phyloP scores from a whole-genome alignment of 1,140 invertebrate genomes.

The Centruroides vittatus region DNA sequence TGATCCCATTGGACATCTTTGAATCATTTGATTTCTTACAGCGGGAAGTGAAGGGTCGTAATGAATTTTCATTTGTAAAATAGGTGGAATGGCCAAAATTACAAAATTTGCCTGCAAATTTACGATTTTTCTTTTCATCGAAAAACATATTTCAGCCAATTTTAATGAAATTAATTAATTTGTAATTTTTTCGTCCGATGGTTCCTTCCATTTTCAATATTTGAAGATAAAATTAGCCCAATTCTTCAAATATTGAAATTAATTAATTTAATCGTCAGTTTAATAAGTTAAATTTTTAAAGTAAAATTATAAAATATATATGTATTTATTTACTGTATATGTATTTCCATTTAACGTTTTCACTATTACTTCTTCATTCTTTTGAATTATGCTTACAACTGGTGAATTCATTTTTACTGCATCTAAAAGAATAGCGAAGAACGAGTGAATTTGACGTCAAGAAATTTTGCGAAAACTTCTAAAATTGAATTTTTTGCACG shows the following conservation, averaged over 20 bases:
- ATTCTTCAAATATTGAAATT: no score
- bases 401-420: background rate
- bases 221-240: background rate
- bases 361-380: slow-evolving; percentile 14
- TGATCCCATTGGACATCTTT: slow-evolving; percentile 29
- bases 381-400: slow-evolving; percentile 11
- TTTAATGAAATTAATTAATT: background rate
- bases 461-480: background rate
- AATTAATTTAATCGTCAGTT: background rate
- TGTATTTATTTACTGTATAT: slow-evolving; percentile 12
- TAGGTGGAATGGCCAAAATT: slow-evolving; percentile 26
- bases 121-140: background rate
- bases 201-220: no score
- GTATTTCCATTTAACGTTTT: slow-evolving; percentile 16
- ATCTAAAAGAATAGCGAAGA: background rate
- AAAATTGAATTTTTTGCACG: slow-evolving; percentile 14
- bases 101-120: slow-evolving; percentile 23
- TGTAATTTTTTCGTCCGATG: no score
- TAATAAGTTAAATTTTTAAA: background rate
- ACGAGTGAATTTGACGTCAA: no score
- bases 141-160: background rate
- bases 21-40: slow-evolving; percentile 26
- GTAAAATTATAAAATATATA: background rate
- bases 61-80: slow-evolving; percentile 28
- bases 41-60: slow-evolving; percentile 26